Percentiles rank a stretch among this genome's conserved stretches.
Evolutionary conservation across 1,140 invertebrate species (phyloP).

Genomic region (Elymnias hypermnestra): DNA sequence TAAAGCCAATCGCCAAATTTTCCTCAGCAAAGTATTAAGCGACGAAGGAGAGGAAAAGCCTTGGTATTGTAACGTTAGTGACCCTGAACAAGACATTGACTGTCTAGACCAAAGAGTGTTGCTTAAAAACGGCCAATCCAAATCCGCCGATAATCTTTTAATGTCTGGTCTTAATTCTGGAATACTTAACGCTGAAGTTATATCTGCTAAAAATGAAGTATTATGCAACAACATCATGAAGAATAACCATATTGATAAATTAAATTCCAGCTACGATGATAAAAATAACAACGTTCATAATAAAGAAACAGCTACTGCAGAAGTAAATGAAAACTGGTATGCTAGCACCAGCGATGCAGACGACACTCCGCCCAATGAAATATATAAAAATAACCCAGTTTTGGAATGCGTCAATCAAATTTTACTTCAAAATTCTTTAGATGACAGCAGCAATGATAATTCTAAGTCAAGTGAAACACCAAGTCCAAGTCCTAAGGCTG

Average conservation of each 20-base stretch:
- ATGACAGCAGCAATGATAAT: conserved; percentile 72
- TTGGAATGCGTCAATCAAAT: conserved; percentile 88
- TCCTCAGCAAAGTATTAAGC: conserved; percentile 60
- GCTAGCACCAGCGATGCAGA: conserved; percentile 82
- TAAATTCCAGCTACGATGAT: conserved; percentile 40
- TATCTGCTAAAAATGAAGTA: conserved; percentile 66
- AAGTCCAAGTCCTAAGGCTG: conserved; percentile 69
- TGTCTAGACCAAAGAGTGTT: conserved; percentile 51
- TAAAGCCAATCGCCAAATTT: conserved; percentile 59
- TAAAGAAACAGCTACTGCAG: conserved; percentile 46
- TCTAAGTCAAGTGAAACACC: conserved; percentile 67
- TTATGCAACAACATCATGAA: conserved; percentile 54
- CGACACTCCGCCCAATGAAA: conserved; percentile 79
- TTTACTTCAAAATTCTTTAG: conserved; percentile 78
- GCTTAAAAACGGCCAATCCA: conserved; percentile 48
- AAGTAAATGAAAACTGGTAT: conserved; percentile 83
- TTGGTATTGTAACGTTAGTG: conserved; percentile 72
- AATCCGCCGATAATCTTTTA: conserved; percentile 60
- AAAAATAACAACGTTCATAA: conserved; percentile 60
- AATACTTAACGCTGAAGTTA: conserved; percentile 48
- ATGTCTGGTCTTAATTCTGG: conserved; percentile 39
- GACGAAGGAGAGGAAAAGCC: conserved; percentile 64
- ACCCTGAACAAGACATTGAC: conserved; percentile 67
- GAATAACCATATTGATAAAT: conserved; percentile 39
- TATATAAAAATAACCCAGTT: conserved; percentile 84